A percentile compares a stretch with the other conserved stretches of the same genome.
phyloP scores from a whole-genome alignment of 2,113 vertebrate species.

The Pitta sordida region DNA sequence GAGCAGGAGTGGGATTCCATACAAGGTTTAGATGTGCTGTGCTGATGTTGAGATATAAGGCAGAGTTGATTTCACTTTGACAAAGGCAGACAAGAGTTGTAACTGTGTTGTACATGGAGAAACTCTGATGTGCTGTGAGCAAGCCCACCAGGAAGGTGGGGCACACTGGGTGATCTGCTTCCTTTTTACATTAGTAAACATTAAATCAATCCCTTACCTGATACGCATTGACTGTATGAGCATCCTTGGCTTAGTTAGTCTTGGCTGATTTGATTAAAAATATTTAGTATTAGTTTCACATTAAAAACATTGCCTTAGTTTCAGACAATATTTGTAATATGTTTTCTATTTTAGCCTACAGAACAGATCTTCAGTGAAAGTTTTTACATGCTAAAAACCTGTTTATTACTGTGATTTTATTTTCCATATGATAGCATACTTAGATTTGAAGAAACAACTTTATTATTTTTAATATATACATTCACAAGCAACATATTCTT shows the following conservation, averaged over 20 bases:
- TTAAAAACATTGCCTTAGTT: neutral
- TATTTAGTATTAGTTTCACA: neutral
- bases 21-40: neutral
- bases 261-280: constrained; percentile 19
- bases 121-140: neutral
- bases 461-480: neutral
- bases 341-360: neutral
- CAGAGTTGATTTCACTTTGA: neutral
- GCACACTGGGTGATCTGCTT: neutral
- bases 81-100: neutral
- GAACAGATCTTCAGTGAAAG: neutral
- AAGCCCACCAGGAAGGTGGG: neutral
- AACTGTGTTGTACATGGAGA: rapidly evolving
- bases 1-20: neutral
- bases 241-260: neutral
- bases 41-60: neutral
- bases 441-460: neutral
- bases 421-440: neutral
- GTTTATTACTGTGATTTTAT: neutral
- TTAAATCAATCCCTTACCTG: neutral
- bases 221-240: neutral
- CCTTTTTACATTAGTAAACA: neutral
- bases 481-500: neutral
- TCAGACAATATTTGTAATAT: neutral
- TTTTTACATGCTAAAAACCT: neutral